phyloP scores from a whole-genome alignment of 2,113 vertebrate species.

The Prinia subflava region DNA sequence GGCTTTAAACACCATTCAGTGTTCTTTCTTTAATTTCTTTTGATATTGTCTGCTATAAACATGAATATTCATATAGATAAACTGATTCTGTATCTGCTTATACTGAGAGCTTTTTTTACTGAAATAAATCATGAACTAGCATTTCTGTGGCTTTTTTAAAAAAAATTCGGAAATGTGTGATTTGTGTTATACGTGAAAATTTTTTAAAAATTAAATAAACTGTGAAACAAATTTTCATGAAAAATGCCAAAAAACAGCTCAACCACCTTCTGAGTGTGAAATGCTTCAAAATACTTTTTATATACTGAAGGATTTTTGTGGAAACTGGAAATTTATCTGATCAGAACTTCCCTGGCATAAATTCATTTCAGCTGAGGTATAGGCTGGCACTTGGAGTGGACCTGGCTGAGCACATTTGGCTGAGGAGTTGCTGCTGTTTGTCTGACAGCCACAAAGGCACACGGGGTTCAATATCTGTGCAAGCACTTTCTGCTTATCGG shows the following conservation, averaged over 20 bases:
- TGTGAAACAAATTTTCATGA: not conserved
- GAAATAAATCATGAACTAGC: not conserved
- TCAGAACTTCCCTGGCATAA: not conserved
- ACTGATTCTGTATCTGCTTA: not conserved
- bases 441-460: not conserved
- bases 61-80: not conserved
- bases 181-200: not conserved
- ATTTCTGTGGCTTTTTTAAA: not conserved
- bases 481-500: not conserved
- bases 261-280: not conserved
- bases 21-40: slow-evolving; percentile 3
- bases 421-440: not conserved
- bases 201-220: not conserved
- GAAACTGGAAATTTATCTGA: not conserved
- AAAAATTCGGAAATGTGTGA: not conserved
- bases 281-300: not conserved
- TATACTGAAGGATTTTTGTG: not conserved
- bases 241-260: not conserved
- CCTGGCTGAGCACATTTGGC: not conserved
- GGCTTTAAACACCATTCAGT: not conserved
- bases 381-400: not conserved
- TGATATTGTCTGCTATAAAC: not conserved
- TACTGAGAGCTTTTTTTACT: not conserved
- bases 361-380: not conserved
- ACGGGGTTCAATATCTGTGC: not conserved